Percentiles rank a stretch among this genome's conserved stretches.
Evolutionary conservation across 2,113 vertebrate species (phyloP).

Genomic region (Coptodon bakossiorum): DNA sequence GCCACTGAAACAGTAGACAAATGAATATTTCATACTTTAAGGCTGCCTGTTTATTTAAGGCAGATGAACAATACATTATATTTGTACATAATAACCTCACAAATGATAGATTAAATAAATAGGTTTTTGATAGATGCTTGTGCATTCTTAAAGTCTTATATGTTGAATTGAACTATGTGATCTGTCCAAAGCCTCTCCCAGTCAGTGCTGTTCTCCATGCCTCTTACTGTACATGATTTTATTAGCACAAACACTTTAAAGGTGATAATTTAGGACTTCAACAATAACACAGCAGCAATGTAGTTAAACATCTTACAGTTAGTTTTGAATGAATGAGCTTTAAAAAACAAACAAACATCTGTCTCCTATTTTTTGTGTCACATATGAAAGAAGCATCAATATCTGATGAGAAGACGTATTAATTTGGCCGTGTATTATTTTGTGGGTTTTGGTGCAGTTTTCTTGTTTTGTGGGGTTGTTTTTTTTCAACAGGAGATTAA

Average conservation of each 20-base stretch:
- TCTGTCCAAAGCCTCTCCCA: not conserved
- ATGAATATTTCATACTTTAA: rapidly evolving
- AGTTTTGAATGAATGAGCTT: not conserved
- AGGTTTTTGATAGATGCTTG: not conserved
- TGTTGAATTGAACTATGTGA: not conserved
- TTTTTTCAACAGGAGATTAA: not conserved
- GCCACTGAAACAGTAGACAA: not conserved
- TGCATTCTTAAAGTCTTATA: not conserved
- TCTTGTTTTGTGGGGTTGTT: rapidly evolving
- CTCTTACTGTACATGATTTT: not conserved
- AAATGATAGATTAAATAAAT: rapidly evolving
- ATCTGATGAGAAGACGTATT: not conserved
- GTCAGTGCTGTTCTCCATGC: not conserved
- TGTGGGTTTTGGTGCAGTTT: not conserved
- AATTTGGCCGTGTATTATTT: not conserved
- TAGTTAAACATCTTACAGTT: rapidly evolving
- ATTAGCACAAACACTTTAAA: not conserved
- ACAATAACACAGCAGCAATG: not conserved
- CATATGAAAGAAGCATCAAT: not conserved
- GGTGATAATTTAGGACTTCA: not conserved
- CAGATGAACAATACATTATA: not conserved
- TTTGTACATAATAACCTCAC: not conserved
- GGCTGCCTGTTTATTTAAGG: not conserved
- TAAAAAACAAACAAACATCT: not conserved
- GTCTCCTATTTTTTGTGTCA: rapidly evolving